Conservation (phyloP, 2,888 invertebrate genomes). For the Eremobia ochroleuca region DNA sequence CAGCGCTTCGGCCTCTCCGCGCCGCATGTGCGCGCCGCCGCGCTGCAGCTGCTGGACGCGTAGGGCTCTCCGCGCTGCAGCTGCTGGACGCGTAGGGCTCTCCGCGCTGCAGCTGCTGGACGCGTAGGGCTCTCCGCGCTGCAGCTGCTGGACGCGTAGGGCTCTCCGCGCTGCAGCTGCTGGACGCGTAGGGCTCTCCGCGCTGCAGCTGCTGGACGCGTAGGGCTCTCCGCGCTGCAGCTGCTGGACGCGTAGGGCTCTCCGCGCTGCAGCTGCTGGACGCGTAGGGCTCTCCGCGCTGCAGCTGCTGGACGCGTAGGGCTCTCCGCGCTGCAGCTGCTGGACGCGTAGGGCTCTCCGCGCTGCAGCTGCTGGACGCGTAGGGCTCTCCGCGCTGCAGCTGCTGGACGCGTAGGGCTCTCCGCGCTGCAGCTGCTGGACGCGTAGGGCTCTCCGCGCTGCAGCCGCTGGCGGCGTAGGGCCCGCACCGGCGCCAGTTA, state of each 20-base stretch:
- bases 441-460: constrained; percentile 93
- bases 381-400: constrained; percentile 97
- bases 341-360: constrained; percentile 94
- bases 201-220: constrained; percentile 97
- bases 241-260: constrained; percentile 94
- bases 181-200: constrained; percentile 94
- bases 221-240: constrained; percentile 96
- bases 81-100: constrained; percentile 91
- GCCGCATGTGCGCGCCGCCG: constrained; percentile 94
- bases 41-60: constrained; percentile 91
- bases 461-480: constrained; percentile 91
- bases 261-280: constrained; percentile 93
- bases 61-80: constrained; percentile 92
- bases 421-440: constrained; percentile 95
- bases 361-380: constrained; percentile 91
- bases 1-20: constrained; percentile 98
- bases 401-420: constrained; percentile 98
- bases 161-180: constrained; percentile 92
- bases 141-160: constrained; percentile 94
- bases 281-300: constrained; percentile 96
- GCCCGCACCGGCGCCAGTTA: too few relatives aligned
- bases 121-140: constrained; percentile 97
- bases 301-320: constrained; percentile 97
- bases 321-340: constrained; percentile 95
- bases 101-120: constrained; percentile 98